Base-by-base conservation (phyloP, 2,888 invertebrate species). In the Cremastinae sp. region DNA sequence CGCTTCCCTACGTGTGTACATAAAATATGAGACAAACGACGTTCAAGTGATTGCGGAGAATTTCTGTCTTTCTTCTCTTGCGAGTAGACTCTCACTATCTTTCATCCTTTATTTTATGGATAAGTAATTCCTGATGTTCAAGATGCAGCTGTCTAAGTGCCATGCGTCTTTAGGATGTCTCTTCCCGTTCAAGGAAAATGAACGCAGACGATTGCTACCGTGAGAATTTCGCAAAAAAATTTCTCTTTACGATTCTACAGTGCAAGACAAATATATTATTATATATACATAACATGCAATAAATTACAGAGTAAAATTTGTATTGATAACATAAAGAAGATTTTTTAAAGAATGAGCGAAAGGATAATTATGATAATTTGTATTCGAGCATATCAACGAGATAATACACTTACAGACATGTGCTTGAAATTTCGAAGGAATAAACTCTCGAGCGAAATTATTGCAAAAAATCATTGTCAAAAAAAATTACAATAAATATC, bases 41-140 rank as follows among this genome's bases (percentile, higher is more conserved):
- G 47, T 62, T 62, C 14, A 45, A 55, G 55, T 55, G 55, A 55
- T 55, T 55, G 55, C 55, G 16, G 55, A 55, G 55, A 55, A 14
- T 9, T 12, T 20, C 20, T n/a, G n/a, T 22, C 49, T 45, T 16
- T 45, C 45, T 16, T 18, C 20, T 1, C 18, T n/a, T 22, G 28
- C 28, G 28, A 5, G 28, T 28, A 28, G 28, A 28, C 51, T 22
- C 51, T 18, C 51, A 28, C 55, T 55, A 9, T 14, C 35, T 14
- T 35, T 7, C 55, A n/a, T 51, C 55, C 55, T 55, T 35, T 16
- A 8, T 35, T 55, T 55, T 55, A 55, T 14, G 35, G 55, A 55
- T 55, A n/a, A n/a, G n/a, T n/a, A 55, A 14, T 55, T 55, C 35
- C 10, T 12, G 55, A 55, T 55, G 55, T 55, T 55, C 9, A 35